Conservation (phyloP, 2,888 invertebrate species). For the Apocheima hispidaria region DNA sequence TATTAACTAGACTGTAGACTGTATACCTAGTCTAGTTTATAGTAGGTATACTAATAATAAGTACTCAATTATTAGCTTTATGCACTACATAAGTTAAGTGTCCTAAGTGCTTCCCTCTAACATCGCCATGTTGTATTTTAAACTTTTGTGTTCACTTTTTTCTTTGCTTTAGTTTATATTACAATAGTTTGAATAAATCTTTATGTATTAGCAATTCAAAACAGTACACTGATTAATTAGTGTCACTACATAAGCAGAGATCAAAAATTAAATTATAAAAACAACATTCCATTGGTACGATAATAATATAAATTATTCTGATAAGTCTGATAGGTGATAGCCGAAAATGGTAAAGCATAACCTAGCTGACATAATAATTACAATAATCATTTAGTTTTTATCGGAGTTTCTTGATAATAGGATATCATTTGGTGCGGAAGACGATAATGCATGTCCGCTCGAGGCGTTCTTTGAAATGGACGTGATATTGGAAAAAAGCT, state of each 20-base stretch:
- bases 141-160: no score
- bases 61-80: no score
- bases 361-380: constrained; percentile 25
- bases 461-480: constrained; percentile 45
- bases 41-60: no score
- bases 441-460: constrained; percentile 53
- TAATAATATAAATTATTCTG: constrained; percentile 12
- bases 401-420: constrained; percentile 30
- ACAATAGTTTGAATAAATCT: no score
- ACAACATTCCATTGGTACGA: constrained; percentile 30
- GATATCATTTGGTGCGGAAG: constrained; percentile 31
- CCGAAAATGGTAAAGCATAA: constrained; percentile 17
- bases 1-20: no score
- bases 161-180: no score
- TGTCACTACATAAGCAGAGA: constrained; percentile 13
- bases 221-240: constrained; percentile 24
- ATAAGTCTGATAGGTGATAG: constrained; percentile 24
- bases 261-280: constrained; percentile 17
- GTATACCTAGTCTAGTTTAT: no score
- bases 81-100: no score
- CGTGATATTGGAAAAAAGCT: constrained; percentile 47
- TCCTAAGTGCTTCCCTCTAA: no score
- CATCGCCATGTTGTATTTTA: no score
- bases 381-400: constrained; percentile 33
- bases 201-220: constrained; percentile 33